Evolutionary conservation across 1,140 invertebrate genomes (phyloP).

Genomic region (Bemisia tabaci): DNA sequence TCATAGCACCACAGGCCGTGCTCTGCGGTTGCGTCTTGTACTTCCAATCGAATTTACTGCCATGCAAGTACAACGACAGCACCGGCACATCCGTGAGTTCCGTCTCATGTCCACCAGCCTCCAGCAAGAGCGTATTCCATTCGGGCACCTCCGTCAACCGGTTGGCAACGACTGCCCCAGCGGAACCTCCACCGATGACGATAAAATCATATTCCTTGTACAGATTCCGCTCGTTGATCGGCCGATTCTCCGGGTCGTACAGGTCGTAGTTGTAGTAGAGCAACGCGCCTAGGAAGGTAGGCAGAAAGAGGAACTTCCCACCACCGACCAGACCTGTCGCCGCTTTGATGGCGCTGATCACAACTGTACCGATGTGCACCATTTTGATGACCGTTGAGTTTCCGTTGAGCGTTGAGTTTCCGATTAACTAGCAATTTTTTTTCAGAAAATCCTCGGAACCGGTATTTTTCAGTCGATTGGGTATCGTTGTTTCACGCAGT

Average conservation of each 20-base stretch:
- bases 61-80: conserved; percentile 71
- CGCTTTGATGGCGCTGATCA: conserved; percentile 44
- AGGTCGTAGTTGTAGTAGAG: conserved; percentile 75
- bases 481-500: background rate
- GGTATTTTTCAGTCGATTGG: background rate
- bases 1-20: conserved; percentile 71
- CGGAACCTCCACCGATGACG: conserved; percentile 68
- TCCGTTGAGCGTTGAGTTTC: background rate
- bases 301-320: conserved; percentile 57
- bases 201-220: conserved; percentile 65
- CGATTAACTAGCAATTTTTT: background rate
- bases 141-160: conserved; percentile 61
- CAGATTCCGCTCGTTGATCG: conserved; percentile 44
- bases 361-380: conserved; percentile 19
- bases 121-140: conserved; percentile 67
- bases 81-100: conserved; percentile 70
- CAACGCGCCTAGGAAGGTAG: conserved; percentile 57
- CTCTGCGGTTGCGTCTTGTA: conserved; percentile 75
- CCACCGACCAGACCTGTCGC: conserved; percentile 50
- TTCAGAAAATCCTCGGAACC: background rate
- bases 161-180: conserved; percentile 73
- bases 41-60: conserved; percentile 85
- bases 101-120: conserved; percentile 76
- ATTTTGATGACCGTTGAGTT: conserved; percentile 5
- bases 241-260: conserved; percentile 69